Percentiles rank a stretch among this genome's conserved stretches.
These are phyloP conservation scores for Lasioglossum pauxillum DNA, from an alignment of 2,888 invertebrate genomes.

Conservation along the genomic window DNA sequence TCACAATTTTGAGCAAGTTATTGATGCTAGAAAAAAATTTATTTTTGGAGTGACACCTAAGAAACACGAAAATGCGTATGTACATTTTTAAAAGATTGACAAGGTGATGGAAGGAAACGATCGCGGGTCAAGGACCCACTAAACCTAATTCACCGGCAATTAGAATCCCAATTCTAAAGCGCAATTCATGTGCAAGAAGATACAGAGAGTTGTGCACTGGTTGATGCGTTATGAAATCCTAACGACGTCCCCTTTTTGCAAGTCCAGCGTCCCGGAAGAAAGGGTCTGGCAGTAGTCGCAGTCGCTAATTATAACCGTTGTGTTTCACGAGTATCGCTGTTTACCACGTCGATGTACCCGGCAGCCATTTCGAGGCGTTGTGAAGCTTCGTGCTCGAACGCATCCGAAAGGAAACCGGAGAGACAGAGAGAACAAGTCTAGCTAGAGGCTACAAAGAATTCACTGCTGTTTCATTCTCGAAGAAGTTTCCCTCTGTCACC, in stretches of 20 bases:
- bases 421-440: neutral
- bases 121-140: neutral
- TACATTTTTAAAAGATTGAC: too few species aligned
- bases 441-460: neutral
- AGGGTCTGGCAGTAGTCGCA: neutral
- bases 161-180: neutral
- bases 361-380: neutral
- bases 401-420: neutral
- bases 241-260: slow-evolving; percentile 40
- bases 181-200: too few species aligned
- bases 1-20: too few species aligned
- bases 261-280: slow-evolving; percentile 4
- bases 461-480: neutral
- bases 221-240: slow-evolving; percentile 46
- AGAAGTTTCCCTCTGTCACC: neutral
- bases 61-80: too few species aligned
- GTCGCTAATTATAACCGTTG: slow-evolving; percentile 9
- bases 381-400: neutral
- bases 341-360: neutral
- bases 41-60: too few species aligned
- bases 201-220: too few species aligned
- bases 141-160: neutral
- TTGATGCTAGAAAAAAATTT: too few species aligned
- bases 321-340: neutral
- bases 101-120: too few species aligned